Conservation (phyloP, 2,888 invertebrate genomes). For the Cheilosia grossa region DNA sequence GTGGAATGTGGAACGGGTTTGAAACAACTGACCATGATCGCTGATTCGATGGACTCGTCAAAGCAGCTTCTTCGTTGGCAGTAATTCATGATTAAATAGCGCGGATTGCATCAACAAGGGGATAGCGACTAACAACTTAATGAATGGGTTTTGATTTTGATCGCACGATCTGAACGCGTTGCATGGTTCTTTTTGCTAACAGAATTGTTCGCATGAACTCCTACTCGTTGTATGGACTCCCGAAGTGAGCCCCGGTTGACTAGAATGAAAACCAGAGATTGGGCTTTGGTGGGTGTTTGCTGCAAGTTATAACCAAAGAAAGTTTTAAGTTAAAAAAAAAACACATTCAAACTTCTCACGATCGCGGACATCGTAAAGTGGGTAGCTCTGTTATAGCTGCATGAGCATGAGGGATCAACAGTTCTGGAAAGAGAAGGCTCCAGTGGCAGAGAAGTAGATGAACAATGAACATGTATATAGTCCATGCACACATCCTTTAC, state of each 20-base stretch:
- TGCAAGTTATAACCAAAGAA: too few species aligned
- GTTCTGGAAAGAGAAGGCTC: too few species aligned
- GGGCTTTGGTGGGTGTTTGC: too few species aligned
- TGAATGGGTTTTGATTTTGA: neutral
- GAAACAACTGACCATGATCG: neutral
- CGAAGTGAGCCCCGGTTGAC: neutral
- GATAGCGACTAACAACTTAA: slow-evolving; percentile 3
- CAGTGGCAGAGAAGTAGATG: too few species aligned
- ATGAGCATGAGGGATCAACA: too few species aligned
- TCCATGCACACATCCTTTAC: too few species aligned
- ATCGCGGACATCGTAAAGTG: too few species aligned
- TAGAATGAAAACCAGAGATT: neutral
- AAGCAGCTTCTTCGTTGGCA: slow-evolving; percentile 7
- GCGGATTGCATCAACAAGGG: neutral
- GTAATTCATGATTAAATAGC: slow-evolving; percentile 1
- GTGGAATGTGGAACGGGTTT: slow-evolving; percentile 12
- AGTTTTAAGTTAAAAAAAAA: too few species aligned
- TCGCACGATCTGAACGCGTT: neutral
- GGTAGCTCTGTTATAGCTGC: too few species aligned
- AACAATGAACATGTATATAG: too few species aligned
- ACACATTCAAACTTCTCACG: too few species aligned
- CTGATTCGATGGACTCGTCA: slow-evolving; percentile 1
- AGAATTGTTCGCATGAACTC: neutral
- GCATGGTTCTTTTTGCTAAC: neutral
- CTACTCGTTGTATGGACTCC: neutral